Base-by-base conservation (phyloP, 2,797 vertebrate species). In the Leptodactylus fallax region DNA sequence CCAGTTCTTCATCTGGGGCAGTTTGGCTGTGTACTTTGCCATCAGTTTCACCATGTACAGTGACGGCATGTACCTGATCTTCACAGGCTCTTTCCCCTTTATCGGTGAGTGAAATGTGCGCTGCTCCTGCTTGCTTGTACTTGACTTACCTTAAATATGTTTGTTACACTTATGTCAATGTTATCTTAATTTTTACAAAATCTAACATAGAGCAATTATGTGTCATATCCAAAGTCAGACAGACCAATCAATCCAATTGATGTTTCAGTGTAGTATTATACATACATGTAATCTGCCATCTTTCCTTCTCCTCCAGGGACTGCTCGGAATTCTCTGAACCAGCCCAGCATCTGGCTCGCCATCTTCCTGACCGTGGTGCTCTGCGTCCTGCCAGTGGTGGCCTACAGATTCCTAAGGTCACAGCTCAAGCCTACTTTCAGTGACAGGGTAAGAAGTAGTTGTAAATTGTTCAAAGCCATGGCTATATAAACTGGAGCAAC, bases 1-100 rank as follows among this genome's bases (percentile, higher is more conserved):
- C 93, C 98, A 99, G 85, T 95, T 98, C 87, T 97, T 98, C 87
- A 94, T 97, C 74, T 99, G 98, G 98, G 97, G 97, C 36, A 99
- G 98, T 93, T 94, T 99, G 91, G 95, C 96, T 0, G 93, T 96
- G 77, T 99, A 98, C 93, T 99, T 99, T 83, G 96, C 96, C 74
- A 90, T 97, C 91, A 96, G 95, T 0, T 96, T 98, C 92, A 96
- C 98, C 91, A 97, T 98, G 95, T 97, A 97, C 91, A 98, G 98
- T 91, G 96, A 98, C 0, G 97, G 97, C 93, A 96, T 98, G 95
- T 99, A 96, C 91, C 91, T 96, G 91, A 95, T 96, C 90, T 96
- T 97, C 92, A 96, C 97, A 10, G 95, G 93, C 0, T 58, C 90
- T 19, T 99, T 99, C 93, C 96, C 96, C 1, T 99, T 98, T 82